Percentiles rank a stretch among this genome's conserved stretches.
These are phyloP conservation scores for Hoplostethus atlanticus DNA, from an alignment of 2,797 vertebrate genomes.

Conservation along the genomic window DNA sequence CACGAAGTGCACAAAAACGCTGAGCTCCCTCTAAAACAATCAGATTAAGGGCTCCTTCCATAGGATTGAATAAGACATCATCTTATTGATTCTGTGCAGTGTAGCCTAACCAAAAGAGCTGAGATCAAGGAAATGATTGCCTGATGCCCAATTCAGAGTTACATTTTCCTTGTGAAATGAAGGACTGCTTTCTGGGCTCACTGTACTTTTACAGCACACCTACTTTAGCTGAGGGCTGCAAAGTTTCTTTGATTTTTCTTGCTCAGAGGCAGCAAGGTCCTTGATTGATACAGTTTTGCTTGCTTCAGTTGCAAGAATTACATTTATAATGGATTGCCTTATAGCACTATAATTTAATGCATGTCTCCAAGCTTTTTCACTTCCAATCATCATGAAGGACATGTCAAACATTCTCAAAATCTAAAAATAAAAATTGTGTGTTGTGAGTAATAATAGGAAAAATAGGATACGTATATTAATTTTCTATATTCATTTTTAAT, in stretches of 20 bases:
- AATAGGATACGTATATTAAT: neutral
- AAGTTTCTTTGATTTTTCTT: slow-evolving; percentile 15
- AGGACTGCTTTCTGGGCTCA: neutral
- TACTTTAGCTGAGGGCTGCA: slow-evolving; percentile 13
- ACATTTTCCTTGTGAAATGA: neutral
- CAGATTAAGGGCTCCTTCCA: slow-evolving; percentile 19
- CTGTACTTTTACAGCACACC: slow-evolving; percentile 2
- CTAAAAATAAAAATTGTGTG: too few relatives aligned
- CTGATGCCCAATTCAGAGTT: slow-evolving; percentile 8
- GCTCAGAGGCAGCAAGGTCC: slow-evolving; percentile 6
- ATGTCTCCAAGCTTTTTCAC: slow-evolving; percentile 6
- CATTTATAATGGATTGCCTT: slow-evolving; percentile 34
- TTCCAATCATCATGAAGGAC: too few relatives aligned
- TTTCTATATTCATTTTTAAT: neutral
- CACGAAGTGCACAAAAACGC: slow-evolving; percentile 5
- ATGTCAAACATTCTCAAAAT: too few relatives aligned
- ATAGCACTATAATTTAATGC: neutral
- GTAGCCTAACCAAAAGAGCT: slow-evolving; percentile 26
- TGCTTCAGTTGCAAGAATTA: slow-evolving; percentile 11
- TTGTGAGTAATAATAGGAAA: neutral
- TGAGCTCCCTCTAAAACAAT: slow-evolving; percentile 16
- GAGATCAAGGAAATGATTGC: slow-evolving; percentile 32
- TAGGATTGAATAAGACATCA: slow-evolving; percentile 17
- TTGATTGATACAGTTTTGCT: slow-evolving; percentile 15
- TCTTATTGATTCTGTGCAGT: slow-evolving; percentile 43